Evolutionary conservation across 2,888 invertebrate genomes (phyloP).

Genomic region (Alloscopus bannaensis): DNA sequence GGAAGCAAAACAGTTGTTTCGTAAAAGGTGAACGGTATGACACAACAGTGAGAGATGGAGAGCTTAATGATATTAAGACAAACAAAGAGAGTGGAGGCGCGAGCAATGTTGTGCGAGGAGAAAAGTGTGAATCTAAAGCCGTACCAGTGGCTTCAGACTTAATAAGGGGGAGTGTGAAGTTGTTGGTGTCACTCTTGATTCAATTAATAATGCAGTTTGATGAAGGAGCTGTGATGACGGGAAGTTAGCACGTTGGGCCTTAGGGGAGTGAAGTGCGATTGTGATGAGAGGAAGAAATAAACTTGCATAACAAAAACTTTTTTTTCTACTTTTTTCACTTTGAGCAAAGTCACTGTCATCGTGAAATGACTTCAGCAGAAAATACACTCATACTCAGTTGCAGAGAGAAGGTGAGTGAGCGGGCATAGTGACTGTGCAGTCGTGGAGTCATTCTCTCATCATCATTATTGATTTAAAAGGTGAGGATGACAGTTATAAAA

Average conservation of each 20-base stretch:
- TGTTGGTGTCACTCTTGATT: constrained; percentile 50
- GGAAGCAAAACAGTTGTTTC: constrained; percentile 32
- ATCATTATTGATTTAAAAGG: constrained; percentile 20
- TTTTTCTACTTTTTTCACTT: constrained; percentile 2
- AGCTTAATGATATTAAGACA: constrained; percentile 21
- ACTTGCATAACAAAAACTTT: not conserved
- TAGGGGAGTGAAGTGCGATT: no score
- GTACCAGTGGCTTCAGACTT: not conserved
- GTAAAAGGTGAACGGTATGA: not conserved
- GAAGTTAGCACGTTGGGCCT: constrained; percentile 2
- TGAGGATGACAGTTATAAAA: constrained; percentile 25
- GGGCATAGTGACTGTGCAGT: no score
- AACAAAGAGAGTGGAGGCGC: constrained; percentile 1
- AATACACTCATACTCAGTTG: not conserved
- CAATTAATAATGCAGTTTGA: constrained; percentile 52
- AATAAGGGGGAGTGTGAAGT: constrained; percentile 50
- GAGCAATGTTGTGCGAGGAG: not conserved
- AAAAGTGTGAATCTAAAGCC: constrained; percentile 17
- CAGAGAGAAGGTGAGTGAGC: no score
- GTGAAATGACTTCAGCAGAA: constrained; percentile 31
- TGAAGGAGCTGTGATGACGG: constrained; percentile 7
- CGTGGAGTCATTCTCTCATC: not conserved
- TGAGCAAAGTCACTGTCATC: not conserved
- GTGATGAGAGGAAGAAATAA: not conserved
- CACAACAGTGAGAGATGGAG: no score